phyloP scores from a whole-genome alignment of 2,113 vertebrate genomes.

The Dromaius novaehollandiae region DNA sequence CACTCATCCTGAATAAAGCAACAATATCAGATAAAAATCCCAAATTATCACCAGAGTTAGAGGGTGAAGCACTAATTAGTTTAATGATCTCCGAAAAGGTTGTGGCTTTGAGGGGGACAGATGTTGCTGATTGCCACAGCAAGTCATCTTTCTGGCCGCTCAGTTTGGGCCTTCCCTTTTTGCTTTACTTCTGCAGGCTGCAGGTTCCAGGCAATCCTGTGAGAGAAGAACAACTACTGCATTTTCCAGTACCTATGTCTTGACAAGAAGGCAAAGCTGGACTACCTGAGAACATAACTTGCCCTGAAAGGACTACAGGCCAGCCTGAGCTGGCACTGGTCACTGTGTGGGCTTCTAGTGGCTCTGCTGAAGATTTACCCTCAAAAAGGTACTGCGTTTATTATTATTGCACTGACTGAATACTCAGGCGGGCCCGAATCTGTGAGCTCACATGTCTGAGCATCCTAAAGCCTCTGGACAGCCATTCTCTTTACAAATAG shows the following conservation, averaged over 20 bases:
- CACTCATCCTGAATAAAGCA: neutral
- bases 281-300: neutral
- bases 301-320: fast-evolving
- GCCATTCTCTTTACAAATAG: neutral
- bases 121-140: neutral
- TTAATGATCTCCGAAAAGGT: neutral
- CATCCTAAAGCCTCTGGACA: neutral
- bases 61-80: neutral
- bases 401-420: neutral
- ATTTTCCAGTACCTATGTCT: fast-evolving
- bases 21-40: neutral
- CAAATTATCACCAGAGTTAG: neutral
- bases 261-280: fast-evolving
- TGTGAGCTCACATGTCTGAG: fast-evolving
- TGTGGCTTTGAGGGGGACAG: neutral
- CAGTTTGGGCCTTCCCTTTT: neutral
- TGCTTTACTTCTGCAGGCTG: neutral
- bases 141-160: neutral
- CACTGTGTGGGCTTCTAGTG: neutral
- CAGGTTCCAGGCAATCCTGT: neutral
- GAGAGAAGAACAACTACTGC: neutral
- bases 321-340: fast-evolving
- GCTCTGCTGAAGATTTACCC: neutral
- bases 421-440: neutral
- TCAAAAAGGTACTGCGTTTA: neutral